Percentiles rank a stretch among this genome's conserved stretches.
Conservation (phyloP, 2,797 vertebrate species). For the Melanotaenia parkinsoni region DNA sequence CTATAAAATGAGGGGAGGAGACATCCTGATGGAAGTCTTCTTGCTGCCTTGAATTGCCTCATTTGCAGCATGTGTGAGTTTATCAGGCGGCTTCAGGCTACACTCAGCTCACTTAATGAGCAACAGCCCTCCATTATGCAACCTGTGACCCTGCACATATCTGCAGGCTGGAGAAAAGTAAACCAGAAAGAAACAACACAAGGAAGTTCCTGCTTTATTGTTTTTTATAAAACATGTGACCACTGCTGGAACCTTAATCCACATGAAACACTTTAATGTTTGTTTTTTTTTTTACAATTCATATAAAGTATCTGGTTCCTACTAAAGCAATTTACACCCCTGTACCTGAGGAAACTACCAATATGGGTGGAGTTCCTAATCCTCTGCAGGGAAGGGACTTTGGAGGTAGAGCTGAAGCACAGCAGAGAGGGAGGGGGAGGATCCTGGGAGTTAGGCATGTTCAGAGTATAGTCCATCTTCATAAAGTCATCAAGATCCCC, state of each 20-base stretch:
- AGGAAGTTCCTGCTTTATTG: not conserved
- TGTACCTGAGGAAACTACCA: too few species aligned
- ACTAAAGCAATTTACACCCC: too few species aligned
- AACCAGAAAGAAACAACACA: not conserved
- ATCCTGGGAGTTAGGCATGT: too few species aligned
- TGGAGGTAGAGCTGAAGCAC: too few species aligned
- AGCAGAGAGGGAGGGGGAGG: too few species aligned
- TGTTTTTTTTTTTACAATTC: not conserved
- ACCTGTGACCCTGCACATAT: not conserved
- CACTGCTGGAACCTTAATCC: not conserved
- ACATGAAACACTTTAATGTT: not conserved
- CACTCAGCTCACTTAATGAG: constrained; percentile 1
- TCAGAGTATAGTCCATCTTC: too few species aligned
- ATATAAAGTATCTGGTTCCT: too few species aligned
- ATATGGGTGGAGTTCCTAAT: too few species aligned
- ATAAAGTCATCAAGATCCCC: too few species aligned
- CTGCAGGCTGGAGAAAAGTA: not conserved
- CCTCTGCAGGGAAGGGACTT: too few species aligned
- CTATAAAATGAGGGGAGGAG: not conserved
- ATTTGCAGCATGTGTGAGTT: not conserved
- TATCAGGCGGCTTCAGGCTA: not conserved
- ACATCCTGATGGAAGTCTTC: not conserved
- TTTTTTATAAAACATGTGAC: not conserved
- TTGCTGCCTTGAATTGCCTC: not conserved
- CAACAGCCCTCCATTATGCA: constrained; percentile 8